phyloP scores from a whole-genome alignment of 1,140 invertebrate genomes.

The Archivesica marissinica region DNA sequence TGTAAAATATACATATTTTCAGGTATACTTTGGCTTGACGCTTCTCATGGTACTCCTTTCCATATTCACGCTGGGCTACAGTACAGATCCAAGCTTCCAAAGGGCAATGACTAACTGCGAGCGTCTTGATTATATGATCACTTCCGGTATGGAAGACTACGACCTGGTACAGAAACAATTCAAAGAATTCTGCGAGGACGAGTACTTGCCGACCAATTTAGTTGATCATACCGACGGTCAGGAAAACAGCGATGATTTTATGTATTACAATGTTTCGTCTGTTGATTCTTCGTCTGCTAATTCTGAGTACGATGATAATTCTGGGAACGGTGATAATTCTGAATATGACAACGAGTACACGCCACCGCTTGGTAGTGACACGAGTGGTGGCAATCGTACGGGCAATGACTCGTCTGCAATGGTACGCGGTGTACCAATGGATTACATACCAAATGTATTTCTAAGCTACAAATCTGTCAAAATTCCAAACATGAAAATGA shows the following conservation, averaged over 20 bases:
- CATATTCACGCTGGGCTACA: conserved; percentile 41
- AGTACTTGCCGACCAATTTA: no score
- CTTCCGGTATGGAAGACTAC: conserved; percentile 30
- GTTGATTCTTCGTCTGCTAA: no score
- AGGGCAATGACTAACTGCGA: conserved; percentile 56
- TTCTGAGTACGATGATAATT: no score
- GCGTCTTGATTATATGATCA: conserved; percentile 45
- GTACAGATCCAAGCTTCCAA: conserved; percentile 47
- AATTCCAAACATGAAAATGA: conserved; percentile 52
- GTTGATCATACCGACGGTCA: neutral
- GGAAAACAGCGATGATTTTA: neutral
- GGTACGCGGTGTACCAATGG: neutral
- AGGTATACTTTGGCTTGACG: conserved; percentile 34
- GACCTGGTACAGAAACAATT: neutral
- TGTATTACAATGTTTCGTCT: neutral
- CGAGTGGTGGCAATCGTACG: no score
- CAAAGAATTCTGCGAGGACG: neutral
- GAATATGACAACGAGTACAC: no score
- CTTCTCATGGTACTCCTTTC: conserved; percentile 40
- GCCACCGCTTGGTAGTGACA: no score
- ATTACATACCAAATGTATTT: neutral
- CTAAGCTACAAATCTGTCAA: neutral
- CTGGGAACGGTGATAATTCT: no score
- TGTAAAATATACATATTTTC: neutral
- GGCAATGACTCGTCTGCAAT: neutral